Evolutionary conservation across 2,113 vertebrate genomes (phyloP), one percentile per base, ranked within the genome.

Genomic region (Megaleporinus macrocephalus): DNA sequence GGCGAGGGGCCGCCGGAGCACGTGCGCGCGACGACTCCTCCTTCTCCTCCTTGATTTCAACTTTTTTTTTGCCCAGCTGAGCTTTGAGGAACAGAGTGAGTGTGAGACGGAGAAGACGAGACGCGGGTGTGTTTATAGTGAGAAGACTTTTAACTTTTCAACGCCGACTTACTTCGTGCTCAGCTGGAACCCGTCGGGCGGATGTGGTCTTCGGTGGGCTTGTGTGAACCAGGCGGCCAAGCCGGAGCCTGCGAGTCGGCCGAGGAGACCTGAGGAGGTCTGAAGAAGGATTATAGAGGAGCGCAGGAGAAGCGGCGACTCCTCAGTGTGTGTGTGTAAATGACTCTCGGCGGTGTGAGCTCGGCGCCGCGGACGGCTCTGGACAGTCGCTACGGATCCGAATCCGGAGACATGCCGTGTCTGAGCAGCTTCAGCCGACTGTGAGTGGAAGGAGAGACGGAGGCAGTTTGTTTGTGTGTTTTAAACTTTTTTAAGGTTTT

Each of bases 301-400:
- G 12, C 57, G n/a, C 0, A n/a, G n/a, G 57, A 61, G 24, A 26
- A 26, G 1, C 24, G 24, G 6, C 0, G n/a, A 0, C n/a, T 24
- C 57, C 57, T 16, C 22, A 0, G 0, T 61, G 5, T 61, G n/a
- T 61, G 7, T 26, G 24, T 61, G 24, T 61, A 26, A 61, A 61
- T 81, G 81, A 77, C 81, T 62, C 76, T 77, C 26, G 65, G 74
- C 30, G 57, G 74, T 51, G 33, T 83, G 66, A 24, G 1, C 20
- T 29, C 55, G 20, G 57, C 55, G 59, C 53, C 33, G 44, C 61
- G 41, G 15, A 44, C 74, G 16, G 61, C 66, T 22, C 20, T 22
- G 59, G 51, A 36, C 72, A 29, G 72, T 9, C 7, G 29, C 6
- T 70, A 9, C 24, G 66, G 29, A 26, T 78, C 53, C 51, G 51